Evolutionary conservation across 2,113 vertebrate genomes (phyloP), one percentile per base, ranked within the genome.

Genomic region (Notarius quadriscutis): DNA sequence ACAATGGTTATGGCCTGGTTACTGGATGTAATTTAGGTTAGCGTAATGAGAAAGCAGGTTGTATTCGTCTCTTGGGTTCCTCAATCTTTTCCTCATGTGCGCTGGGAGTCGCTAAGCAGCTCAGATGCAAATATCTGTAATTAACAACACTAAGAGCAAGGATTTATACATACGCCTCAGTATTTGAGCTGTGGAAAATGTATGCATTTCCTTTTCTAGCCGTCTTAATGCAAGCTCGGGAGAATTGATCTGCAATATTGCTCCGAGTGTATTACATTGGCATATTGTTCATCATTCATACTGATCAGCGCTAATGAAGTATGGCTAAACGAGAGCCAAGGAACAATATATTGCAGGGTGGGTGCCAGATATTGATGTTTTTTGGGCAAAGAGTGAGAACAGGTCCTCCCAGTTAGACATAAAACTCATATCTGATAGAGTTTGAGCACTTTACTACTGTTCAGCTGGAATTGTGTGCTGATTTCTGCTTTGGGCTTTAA

Each of bases 111-210:
- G 17, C 79, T 51, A 88, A 86, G 84, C 60, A 72, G 84, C 84
- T 91, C 85, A 85, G 87, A 83, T 87, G 88, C 88, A 88, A 89
- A 89, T 88, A 89, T 84, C 78, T 63, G 84, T 85, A 88, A 91
- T 89, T 86, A 86, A 84, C 84, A 87, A 87, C 71, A 41, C 84
- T 7, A 50, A 77, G 82, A 86, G 69, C 12, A 2, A 78, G 51
- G 30, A 34, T 83, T 85, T 88, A 81, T 75, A 72, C 77, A 63
- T 10, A 30, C 25, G 50, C 58, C 17, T 85, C 12, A 25, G 63
- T 88, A 53, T 78, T 58, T 83, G 84, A 86, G 75, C 34, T 82
- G 77, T 30, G 65, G 65, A 86, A 87, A 62, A 75, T 84, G 27
- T 87, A 87, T 60, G 65, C 83, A 74, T 85, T 87, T 78, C 58